These are phyloP conservation scores for Acanthaster planci DNA, from an alignment of 35 echinoderm and acorn worm genomes.

Conservation along the genomic window DNA sequence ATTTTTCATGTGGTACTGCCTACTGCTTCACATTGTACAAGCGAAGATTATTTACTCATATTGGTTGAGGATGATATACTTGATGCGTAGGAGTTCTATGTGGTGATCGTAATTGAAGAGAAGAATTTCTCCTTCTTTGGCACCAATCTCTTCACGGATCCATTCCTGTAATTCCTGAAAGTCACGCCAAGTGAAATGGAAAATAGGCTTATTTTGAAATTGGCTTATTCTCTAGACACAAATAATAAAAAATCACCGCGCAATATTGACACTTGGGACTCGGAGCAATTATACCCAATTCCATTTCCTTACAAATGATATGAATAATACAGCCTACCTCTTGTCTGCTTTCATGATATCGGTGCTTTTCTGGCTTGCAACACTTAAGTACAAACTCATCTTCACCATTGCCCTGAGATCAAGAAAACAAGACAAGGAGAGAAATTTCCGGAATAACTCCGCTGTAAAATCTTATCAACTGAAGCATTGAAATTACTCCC, in stretches of 20 bases:
- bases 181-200: no score
- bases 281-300: no score
- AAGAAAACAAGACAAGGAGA: conserved; percentile 12
- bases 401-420: conserved; percentile 35
- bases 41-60: conserved; percentile 56
- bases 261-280: no score
- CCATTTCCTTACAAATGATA: no score
- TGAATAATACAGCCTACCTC: conserved; percentile 57
- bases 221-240: no score
- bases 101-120: conserved; percentile 53
- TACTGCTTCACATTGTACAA: not conserved
- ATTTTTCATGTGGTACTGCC: not conserved
- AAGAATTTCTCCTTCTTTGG: conserved; percentile 23
- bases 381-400: conserved; percentile 74
- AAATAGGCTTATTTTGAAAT: no score
- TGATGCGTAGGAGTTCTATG: conserved; percentile 70
- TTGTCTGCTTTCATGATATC: conserved; percentile 33
- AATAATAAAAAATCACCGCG: no score
- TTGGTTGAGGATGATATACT: conserved; percentile 66
- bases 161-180: conserved; percentile 56
- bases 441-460: not conserved
- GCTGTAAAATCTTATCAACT: not conserved
- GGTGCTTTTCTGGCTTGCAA: conserved; percentile 84
- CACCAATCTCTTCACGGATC: conserved; percentile 66
- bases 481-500: not conserved